Conservation (phyloP, 2,888 invertebrate species). For the Xestoiulus laeticollis region DNA sequence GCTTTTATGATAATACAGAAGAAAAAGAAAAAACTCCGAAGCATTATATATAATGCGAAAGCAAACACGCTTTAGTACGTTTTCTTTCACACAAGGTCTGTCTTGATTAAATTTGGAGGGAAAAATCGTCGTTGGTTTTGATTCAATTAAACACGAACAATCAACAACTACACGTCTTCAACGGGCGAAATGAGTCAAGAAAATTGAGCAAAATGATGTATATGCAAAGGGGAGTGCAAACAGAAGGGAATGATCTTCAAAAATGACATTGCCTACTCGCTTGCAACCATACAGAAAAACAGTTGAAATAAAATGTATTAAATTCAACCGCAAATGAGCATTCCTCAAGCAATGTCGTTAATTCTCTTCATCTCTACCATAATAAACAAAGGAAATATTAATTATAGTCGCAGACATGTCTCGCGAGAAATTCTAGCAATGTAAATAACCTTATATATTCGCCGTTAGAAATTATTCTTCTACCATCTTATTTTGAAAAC, state of each 20-base stretch:
- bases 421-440: too few species aligned
- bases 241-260: neutral
- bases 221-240: neutral
- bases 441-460: too few species aligned
- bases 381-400: neutral
- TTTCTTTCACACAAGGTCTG: slow-evolving; percentile 33
- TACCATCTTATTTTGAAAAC: too few species aligned
- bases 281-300: neutral
- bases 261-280: neutral
- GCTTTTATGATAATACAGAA: neutral
- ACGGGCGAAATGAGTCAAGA: neutral
- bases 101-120: slow-evolving; percentile 20
- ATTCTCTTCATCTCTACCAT: neutral
- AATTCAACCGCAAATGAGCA: neutral
- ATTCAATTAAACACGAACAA: slow-evolving; percentile 44
- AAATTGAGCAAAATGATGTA: neutral
- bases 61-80: neutral
- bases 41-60: neutral
- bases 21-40: too few species aligned
- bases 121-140: neutral
- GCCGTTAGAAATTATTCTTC: too few species aligned
- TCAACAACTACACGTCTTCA: slow-evolving; percentile 24
- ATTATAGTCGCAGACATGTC: too few species aligned
- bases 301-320: neutral
- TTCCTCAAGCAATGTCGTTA: neutral